Percentiles rank a stretch among this genome's conserved stretches.
Evolutionary conservation across 2,797 vertebrate species (phyloP).

Genomic region (Argyrosomus regius): DNA sequence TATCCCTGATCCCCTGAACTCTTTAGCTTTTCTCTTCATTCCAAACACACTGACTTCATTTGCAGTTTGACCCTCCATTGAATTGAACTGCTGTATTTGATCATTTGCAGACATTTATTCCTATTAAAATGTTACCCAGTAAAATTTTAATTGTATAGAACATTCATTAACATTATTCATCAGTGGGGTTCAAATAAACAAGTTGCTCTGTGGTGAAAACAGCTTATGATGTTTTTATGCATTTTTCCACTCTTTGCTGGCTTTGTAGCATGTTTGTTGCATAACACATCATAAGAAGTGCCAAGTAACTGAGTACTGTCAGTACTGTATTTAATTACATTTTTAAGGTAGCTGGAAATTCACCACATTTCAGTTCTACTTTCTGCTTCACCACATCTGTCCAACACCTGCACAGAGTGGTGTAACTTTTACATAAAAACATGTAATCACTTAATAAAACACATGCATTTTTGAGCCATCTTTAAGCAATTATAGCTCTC

Average conservation of each 20-base stretch:
- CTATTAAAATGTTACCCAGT: background rate
- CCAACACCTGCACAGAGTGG: constrained; percentile 19
- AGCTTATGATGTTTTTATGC: background rate
- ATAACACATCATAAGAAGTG: background rate
- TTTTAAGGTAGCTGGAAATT: constrained; percentile 7
- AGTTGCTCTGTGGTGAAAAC: constrained; percentile 4
- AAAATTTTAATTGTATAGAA: background rate
- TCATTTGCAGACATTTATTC: constrained; percentile 2
- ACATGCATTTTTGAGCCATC: constrained; percentile 19
- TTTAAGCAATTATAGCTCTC: constrained; percentile 27
- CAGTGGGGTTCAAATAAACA: background rate
- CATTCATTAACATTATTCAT: constrained; percentile 1
- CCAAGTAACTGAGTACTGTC: background rate
- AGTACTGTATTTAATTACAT: background rate
- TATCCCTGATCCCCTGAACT: background rate
- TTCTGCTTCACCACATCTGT: constrained; percentile 24
- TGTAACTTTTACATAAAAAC: constrained; percentile 32
- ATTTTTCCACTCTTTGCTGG: background rate
- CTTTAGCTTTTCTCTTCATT: background rate
- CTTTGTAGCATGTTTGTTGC: background rate
- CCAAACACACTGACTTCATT: background rate
- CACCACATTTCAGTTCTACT: background rate
- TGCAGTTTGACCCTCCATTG: background rate
- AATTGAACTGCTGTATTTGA: background rate
- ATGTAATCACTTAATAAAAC: constrained; percentile 38